Base-by-base conservation (phyloP, 2,797 vertebrate species). In the Aeoliscus strigatus region DNA sequence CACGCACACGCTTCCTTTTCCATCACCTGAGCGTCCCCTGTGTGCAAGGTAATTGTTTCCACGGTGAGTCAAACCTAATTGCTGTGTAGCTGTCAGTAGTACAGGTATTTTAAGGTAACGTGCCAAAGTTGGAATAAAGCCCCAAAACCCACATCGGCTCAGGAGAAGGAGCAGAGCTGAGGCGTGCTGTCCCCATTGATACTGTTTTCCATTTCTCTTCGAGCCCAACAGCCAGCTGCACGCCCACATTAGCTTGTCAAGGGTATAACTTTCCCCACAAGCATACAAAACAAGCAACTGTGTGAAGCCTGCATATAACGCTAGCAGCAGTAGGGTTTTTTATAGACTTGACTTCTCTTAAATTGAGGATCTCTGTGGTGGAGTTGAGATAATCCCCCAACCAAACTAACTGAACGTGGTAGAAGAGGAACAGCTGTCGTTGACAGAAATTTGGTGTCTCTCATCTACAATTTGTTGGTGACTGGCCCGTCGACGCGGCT, bases 51-150 rank as follows among this genome's bases (percentile, higher is more conserved):
- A 83, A 85, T 83, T 80, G 84, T 73, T 59, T 73, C 68, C 28
- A 27, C 21, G 32, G 67, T 69, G 76, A 73, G 63, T 69, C 56
- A 53, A 12, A 49, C 51, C 63, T 84, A 82, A 85, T 84, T 83
- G 79, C 69, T 41, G 67, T 42, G 60, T 43, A 68, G 68, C 76
- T 80, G 80, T 81, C 79, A 60, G 67, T 46, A 57, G 49, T 1
- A 3, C 64, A 73, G 66, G 77, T 79, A 69, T 69, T 62, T 64
- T 17, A 68, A 66, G 48, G 44, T 53, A 36, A 15, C 23, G 6
- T 26, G 14, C 23, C 23, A 27, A 23, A n/a, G n/a, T n/a, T n/a
- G n/a, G n/a, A n/a, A n/a, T n/a, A n/a, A n/a, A n/a, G n/a, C n/a
- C n/a, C n/a, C 8, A 42, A 38, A 48, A 38, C 46, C 16, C 29